phyloP scores from a whole-genome alignment of 2,888 invertebrate species.

The Amiota mariae region DNA sequence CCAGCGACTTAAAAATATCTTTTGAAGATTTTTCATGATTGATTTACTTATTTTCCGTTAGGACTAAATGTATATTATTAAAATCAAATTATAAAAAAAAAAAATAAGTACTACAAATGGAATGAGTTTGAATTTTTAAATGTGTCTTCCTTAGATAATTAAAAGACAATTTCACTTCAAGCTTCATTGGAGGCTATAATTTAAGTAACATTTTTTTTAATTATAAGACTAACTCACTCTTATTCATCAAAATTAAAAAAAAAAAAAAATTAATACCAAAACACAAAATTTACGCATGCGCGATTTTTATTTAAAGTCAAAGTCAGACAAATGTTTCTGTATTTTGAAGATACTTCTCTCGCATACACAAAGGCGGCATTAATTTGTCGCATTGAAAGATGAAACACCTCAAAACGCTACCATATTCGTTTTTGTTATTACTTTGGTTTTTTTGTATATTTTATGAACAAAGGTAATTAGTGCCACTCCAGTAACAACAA shows the following conservation, averaged over 20 bases:
- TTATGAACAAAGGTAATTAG: slow-evolving; percentile 12
- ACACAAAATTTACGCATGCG: slow-evolving; percentile 6
- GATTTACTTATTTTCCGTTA: no score
- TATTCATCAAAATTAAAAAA: neutral
- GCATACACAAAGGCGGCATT: neutral
- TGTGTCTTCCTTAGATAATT: no score
- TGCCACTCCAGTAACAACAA: slow-evolving; percentile 27
- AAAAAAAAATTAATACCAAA: neutral
- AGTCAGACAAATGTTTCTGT: neutral
- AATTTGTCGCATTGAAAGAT: neutral
- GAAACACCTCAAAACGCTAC: neutral
- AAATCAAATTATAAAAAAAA: no score
- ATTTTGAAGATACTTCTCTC: neutral
- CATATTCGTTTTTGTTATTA: neutral
- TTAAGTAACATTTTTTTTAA: neutral
- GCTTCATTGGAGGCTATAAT: no score
- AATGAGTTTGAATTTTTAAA: no score
- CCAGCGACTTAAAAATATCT: no score
- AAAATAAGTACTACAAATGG: no score
- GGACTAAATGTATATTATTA: no score
- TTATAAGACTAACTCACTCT: neutral
- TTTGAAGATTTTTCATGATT: no score
- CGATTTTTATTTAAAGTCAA: neutral
- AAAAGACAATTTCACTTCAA: no score
- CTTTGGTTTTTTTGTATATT: neutral